Evolutionary conservation across 2,888 invertebrate species (phyloP).

Genomic region (Agrotis puta): DNA sequence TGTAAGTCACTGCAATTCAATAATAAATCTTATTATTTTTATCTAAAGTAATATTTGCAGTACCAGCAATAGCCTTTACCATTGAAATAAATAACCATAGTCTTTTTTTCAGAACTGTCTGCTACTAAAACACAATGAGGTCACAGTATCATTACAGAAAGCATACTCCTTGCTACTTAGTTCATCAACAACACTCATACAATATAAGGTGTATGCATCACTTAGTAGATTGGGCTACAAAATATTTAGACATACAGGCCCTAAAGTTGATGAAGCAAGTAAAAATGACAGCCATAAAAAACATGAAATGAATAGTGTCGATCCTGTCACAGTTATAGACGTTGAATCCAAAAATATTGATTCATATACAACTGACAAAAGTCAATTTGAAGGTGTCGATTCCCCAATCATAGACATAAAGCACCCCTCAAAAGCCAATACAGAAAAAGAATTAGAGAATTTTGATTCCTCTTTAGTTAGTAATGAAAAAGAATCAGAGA

Average conservation of each 20-base stretch:
- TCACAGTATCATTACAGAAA: constrained; percentile 92
- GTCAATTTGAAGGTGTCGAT: not conserved
- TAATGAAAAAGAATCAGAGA: constrained; percentile 1
- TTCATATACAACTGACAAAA: not conserved
- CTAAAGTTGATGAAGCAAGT: constrained; percentile 7
- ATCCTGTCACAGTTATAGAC: not conserved
- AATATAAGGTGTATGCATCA: constrained; percentile 92
- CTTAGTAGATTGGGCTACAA: constrained; percentile 91
- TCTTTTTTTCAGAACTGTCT: constrained; percentile 91
- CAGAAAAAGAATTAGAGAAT: not conserved
- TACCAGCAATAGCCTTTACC: not conserved
- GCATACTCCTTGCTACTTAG: constrained; percentile 90
- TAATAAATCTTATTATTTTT: no score
- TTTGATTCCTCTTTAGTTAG: not conserved
- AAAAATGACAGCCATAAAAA: not conserved
- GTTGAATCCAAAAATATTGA: not conserved
- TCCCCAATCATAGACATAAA: not conserved
- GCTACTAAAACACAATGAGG: constrained; percentile 90
- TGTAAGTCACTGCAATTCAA: constrained; percentile 81
- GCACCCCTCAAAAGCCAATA: no score
- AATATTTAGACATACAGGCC: constrained; percentile 84
- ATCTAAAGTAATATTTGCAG: no score
- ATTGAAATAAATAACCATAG: not conserved
- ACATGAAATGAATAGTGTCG: constrained; percentile 4
- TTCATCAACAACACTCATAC: constrained; percentile 79